Evolutionary conservation across 2,113 vertebrate species (phyloP), one percentile per base, ranked within the genome.

Genomic region (Chitala chitala): DNA sequence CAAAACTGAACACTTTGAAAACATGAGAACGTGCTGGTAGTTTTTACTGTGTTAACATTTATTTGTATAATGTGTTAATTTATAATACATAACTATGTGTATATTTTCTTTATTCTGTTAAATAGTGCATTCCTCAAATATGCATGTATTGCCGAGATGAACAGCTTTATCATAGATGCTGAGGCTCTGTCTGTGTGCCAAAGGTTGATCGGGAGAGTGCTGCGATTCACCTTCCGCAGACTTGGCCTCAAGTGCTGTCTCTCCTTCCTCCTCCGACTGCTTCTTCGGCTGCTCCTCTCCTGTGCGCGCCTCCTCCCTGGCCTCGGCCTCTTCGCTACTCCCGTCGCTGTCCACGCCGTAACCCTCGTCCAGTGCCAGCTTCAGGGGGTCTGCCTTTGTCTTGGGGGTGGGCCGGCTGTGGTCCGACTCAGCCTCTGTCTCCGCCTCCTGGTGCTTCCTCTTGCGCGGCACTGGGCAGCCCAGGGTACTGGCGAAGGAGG

Each of bases 391-490:
- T n/a, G 90, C 90, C 84, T 93, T 95, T 83, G 91, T 93, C 82
- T 95, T 97, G 0, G 92, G 89, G 70, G 87, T 81, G 75, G 91
- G 68, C 29, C 48, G 48, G 46, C 29, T 53, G 26, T 69, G 68
- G 26, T 69, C 46, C 15, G 93, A 86, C 79, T 94, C 94, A 0
- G 88, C 84, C 29, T 69, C 46, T 4, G 93, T 86, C 78, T 94
- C 94, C 0, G 89, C 84, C 26, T 94, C 93, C 75, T 96, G 93
- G 53, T 95, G 89, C 85, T 96, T 98, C 86, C 96, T 94, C 82
- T 97, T 99, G 91, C 96, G 96, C 68, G 96, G 93, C 5, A 97
- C 89, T 1, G 97, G 95, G 82, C 97, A 98, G 79, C 94, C 96
- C 78, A 97, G 91, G 55, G 92, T 87, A 77, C 95, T 98, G 74